Evolutionary conservation across 2,888 invertebrate species (phyloP), one percentile per base, ranked within the genome.

Genomic region (Brassicogethes aeneus): DNA sequence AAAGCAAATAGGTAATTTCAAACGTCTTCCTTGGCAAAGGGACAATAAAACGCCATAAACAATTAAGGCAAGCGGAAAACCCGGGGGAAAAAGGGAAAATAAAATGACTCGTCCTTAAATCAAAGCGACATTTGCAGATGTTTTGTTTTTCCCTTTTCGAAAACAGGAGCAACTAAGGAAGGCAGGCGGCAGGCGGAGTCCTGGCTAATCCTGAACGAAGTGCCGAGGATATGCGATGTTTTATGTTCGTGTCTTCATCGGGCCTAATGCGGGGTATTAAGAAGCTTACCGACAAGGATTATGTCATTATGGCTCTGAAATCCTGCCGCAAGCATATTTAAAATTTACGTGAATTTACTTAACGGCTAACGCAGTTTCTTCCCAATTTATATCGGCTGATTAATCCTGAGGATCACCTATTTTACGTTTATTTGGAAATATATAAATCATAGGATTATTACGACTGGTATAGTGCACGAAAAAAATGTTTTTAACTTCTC

Each of bases 51-150:
- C n/a, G n/a, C n/a, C n/a, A n/a, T n/a, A n/a, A n/a, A n/a, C n/a
- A n/a, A n/a, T n/a, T n/a, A n/a, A n/a, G n/a, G n/a, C n/a, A n/a
- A n/a, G n/a, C n/a, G n/a, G n/a, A n/a, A n/a, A n/a, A n/a, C n/a
- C n/a, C n/a, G n/a, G n/a, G n/a, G 23, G 5, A 23, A 23, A 23
- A 23, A 5, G 5, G 23, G 5, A 23, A 23, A 23, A 23, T 10
- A 23, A 23, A 23, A 23, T 23, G 5, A 23, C 5, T 23, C 10
- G 23, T 40, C 36, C 32, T 41, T 41, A 35, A 42, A 39, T 42
- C 42, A 35, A 31, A 29, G 42, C 32, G 34, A 36, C 36, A 32
- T 42, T 42, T 39, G 39, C 34, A 42, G 39, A 34, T 32, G 42
- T 17, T 39, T 38, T 39, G 35, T 17, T 37, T 34, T 39, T 39